Conservation (phyloP, 2,113 vertebrate genomes). For the Recurvirostra avosetta region DNA sequence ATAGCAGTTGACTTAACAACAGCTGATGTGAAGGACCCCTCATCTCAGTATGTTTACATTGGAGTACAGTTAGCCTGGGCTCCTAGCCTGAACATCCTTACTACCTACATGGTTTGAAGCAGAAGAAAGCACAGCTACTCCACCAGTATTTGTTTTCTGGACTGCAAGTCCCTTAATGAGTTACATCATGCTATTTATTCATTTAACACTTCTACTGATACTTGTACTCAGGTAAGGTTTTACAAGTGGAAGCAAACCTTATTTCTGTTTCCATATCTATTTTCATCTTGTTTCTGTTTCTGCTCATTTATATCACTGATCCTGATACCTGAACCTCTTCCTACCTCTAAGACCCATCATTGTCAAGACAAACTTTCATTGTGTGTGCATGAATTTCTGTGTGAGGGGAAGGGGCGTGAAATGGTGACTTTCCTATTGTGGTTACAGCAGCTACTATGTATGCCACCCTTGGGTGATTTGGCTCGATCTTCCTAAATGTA, state of each 20-base stretch:
- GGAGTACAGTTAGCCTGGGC: neutral
- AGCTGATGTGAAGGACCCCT: fast-evolving
- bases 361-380: too few relatives aligned
- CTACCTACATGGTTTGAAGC: neutral
- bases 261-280: neutral
- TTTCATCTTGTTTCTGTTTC: neutral
- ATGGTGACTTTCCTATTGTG: too few relatives aligned
- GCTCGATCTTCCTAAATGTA: too few relatives aligned
- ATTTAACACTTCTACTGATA: neutral
- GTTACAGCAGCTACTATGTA: too few relatives aligned
- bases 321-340: too few relatives aligned
- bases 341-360: too few relatives aligned
- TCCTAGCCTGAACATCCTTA: neutral
- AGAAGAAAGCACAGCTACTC: neutral
- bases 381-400: too few relatives aligned
- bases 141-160: neutral
- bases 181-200: neutral
- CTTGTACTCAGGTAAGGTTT: neutral
- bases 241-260: neutral
- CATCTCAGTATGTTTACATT: neutral
- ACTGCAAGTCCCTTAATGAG: neutral
- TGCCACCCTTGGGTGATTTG: too few relatives aligned
- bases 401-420: too few relatives aligned
- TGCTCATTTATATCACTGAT: too few relatives aligned
- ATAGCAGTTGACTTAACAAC: neutral